These are phyloP conservation scores for Bombyx mandarina DNA, from an alignment of 1,140 invertebrate species.

Conservation along the genomic window DNA sequence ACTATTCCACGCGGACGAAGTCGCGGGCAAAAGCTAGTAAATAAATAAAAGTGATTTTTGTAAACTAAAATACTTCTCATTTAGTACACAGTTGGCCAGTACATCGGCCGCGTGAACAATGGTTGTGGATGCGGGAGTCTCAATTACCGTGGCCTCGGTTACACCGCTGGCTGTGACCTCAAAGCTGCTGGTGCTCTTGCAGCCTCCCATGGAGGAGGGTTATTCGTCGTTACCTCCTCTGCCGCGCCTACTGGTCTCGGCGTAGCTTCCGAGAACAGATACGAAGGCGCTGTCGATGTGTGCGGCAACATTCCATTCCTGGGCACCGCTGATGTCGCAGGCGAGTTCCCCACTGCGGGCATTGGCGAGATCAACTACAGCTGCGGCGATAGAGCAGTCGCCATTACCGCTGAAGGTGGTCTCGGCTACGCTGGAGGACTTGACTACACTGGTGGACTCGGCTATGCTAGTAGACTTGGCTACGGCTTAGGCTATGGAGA, in stretches of 20 bases:
- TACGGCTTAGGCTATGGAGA: too few species aligned
- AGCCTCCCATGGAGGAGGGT: conserved; percentile 19
- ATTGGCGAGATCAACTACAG: conserved; percentile 3
- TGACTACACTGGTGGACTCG: too few species aligned
- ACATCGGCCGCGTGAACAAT: too few species aligned
- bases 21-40: too few species aligned
- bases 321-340: conserved; percentile 26
- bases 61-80: too few species aligned
- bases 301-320: conserved; percentile 29
- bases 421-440: too few species aligned
- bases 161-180: background rate
- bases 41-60: too few species aligned
- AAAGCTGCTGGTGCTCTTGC: background rate
- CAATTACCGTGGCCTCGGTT: too few species aligned
- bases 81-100: too few species aligned
- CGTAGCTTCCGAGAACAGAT: conserved; percentile 27
- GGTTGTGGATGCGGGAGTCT: too few species aligned
- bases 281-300: conserved; percentile 26
- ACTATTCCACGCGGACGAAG: too few species aligned
- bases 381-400: conserved; percentile 4
- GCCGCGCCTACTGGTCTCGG: conserved; percentile 25
- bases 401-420: background rate
- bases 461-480: too few species aligned
- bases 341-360: conserved; percentile 19
- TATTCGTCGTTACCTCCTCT: conserved; percentile 23